Conservation (phyloP, 2,888 invertebrate genomes). For the Unio delphinus region DNA sequence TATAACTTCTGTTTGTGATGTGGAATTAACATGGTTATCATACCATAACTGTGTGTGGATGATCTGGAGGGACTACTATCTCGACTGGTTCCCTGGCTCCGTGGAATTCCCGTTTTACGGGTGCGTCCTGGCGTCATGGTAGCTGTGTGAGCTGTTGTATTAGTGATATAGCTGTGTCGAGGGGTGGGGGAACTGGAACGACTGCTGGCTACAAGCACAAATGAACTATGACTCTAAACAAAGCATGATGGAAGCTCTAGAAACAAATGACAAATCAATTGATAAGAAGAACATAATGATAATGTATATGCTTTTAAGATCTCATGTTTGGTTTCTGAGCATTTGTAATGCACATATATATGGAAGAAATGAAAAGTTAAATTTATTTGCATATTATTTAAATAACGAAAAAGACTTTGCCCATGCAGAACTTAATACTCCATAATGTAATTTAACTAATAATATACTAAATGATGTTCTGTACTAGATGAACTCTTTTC, state of each 20-base stretch:
- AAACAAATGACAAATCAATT: background rate
- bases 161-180: constrained; percentile 82
- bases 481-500: too few species aligned
- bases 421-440: too few species aligned
- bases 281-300: background rate
- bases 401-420: too few species aligned
- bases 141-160: constrained; percentile 63
- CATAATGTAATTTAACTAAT: too few species aligned
- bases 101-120: constrained; percentile 55
- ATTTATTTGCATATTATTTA: too few species aligned
- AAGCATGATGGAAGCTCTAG: background rate
- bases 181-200: constrained; percentile 95
- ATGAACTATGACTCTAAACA: constrained; percentile 2
- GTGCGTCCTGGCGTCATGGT: constrained; percentile 46
- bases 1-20: too few species aligned
- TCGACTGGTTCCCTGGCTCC: constrained; percentile 71
- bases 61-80: constrained; percentile 70
- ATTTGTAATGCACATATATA: too few species aligned
- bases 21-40: too few species aligned
- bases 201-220: constrained; percentile 82
- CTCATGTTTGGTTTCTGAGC: too few species aligned
- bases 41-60: constrained; percentile 1
- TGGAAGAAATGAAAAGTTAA: too few species aligned
- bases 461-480: too few species aligned
- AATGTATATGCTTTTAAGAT: too few species aligned